Base-by-base conservation (phyloP, 2,113 vertebrate genomes). In the Calypte anna region DNA sequence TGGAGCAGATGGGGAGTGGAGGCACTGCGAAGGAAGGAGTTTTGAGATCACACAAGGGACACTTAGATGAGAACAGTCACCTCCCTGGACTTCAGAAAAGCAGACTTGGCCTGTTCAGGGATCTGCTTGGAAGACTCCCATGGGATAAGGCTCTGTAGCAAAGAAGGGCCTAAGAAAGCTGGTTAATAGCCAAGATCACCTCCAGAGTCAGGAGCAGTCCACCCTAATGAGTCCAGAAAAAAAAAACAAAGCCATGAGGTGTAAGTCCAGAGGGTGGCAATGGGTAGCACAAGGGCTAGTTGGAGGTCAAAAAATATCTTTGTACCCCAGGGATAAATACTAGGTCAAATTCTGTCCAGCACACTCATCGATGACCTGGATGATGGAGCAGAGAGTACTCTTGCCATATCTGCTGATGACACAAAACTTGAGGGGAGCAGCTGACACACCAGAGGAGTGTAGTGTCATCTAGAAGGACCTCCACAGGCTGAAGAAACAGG, bases 241-340 rank as follows among this genome's bases (percentile, higher is more conserved):
- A 58, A 36, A 73, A 30, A 90, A 68, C 79, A 58, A 36, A 73
- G 12, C 6, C 18, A 73, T 21, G 73, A 84, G 21, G 36, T 9
- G 1, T 51, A 81, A 81, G 18, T 23, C 55, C 40, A 53, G 40
- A 48, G 19, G 3, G 19, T 50, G 10, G n/a, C 7, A 2, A n/a
- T 44, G 11, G 31, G 46, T 61, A 48, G 14, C 64, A 73, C 0
- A 0, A 85, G 68, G 28, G 12, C 24, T 58, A 59, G 23, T 1
- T 63, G 50, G 59, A 88, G 46, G 17, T 11, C 54, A 88, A 9
- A 10, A 53, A 66, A 6, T 36, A 83, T 24, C 16, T 8, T 14
- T 14, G 33, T 40, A 86, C 17, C 15, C 55, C 15, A 72, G 15
- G 10, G 44, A 70, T 38, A 36, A 84, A 30, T 22, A 68, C 30